Evolutionary conservation across 2,797 vertebrate species (phyloP), one percentile per base, ranked within the genome.

Genomic region (Nyctalus aviator): DNA sequence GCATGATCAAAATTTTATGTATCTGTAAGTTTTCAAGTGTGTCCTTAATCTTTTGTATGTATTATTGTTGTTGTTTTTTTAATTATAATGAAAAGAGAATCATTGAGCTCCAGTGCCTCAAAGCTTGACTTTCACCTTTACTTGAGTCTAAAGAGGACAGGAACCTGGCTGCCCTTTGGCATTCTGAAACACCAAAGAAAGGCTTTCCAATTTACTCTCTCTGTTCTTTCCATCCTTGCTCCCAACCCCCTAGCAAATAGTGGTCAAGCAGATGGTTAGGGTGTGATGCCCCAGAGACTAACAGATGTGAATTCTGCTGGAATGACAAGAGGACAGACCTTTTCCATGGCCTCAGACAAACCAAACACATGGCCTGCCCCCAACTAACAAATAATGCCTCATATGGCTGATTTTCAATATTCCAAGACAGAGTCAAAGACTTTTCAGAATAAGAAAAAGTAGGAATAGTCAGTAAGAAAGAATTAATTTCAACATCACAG

Each of bases 261-360:
- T 44, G 5, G 86, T 41, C 66, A 87, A 94, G 79, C 97, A 97
- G 94, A 97, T 96, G 97, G 96, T 83, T 89, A 66, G n/a, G 41
- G 77, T 94, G 88, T 89, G 73, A 91, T 96, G 95, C 95, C 96
- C 93, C 17, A 66, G 72, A 94, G 96, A 86, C 79, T 88, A 75
- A 90, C 96, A 97, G 97, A 95, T 97, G 96, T 96, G 88, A 91
- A 73, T 89, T 89, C 77, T 85, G 72, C 77, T 73, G 69, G 82
- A 95, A 91, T 50, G 91, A 85, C 53, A 84, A 85, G 64, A 85
- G 69, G 71, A 91, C 77, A 91, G 69, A 88, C 6, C 12, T 79
- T 92, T 91, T 64, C 53, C 35, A 41, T 37, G 57, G 68, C 35
- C 55, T 37, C 27, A 53, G 79, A 75, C 64, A 86, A 84, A 66